phyloP scores from a whole-genome alignment of 2,797 vertebrate genomes.

The Mareca penelope region DNA sequence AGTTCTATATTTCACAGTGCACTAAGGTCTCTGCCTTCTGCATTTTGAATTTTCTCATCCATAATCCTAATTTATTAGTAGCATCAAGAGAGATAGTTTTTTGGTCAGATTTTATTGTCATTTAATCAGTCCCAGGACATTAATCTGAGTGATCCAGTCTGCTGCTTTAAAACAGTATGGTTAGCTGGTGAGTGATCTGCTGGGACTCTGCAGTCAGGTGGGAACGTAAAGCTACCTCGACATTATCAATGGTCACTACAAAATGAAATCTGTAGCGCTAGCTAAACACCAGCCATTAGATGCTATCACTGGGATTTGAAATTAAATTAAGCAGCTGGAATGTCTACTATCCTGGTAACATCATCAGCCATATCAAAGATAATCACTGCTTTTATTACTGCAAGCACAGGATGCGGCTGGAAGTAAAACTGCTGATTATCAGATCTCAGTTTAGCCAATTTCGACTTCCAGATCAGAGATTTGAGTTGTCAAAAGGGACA shows the following conservation, averaged over 20 bases:
- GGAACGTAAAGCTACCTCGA: conserved; percentile 26
- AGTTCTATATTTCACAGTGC: background rate
- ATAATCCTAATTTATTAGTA: background rate
- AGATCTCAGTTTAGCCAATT: conserved; percentile 71
- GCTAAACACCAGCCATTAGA: conserved; percentile 36
- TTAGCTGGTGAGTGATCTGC: conserved; percentile 13
- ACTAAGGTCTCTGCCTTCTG: background rate
- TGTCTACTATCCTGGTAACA: conserved; percentile 49
- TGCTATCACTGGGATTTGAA: conserved; percentile 51
- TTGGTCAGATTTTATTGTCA: background rate
- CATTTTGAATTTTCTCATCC: background rate
- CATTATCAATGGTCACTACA: conserved; percentile 30
- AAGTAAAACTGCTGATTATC: conserved; percentile 69
- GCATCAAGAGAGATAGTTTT: background rate
- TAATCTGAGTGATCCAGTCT: background rate
- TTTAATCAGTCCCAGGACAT: background rate
- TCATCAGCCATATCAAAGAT: conserved; percentile 63
- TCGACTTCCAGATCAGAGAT: conserved; percentile 67
- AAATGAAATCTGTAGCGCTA: conserved; percentile 41
- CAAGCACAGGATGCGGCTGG: conserved; percentile 35
- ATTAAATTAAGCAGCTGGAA: conserved; percentile 73
- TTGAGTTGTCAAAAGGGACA: conserved; percentile 53
- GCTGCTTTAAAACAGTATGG: background rate
- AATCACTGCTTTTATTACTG: conserved; percentile 64
- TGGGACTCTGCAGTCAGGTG: background rate